phyloP scores from a whole-genome alignment of 2,888 invertebrate species.

The Agonopterix alstromeriana region DNA sequence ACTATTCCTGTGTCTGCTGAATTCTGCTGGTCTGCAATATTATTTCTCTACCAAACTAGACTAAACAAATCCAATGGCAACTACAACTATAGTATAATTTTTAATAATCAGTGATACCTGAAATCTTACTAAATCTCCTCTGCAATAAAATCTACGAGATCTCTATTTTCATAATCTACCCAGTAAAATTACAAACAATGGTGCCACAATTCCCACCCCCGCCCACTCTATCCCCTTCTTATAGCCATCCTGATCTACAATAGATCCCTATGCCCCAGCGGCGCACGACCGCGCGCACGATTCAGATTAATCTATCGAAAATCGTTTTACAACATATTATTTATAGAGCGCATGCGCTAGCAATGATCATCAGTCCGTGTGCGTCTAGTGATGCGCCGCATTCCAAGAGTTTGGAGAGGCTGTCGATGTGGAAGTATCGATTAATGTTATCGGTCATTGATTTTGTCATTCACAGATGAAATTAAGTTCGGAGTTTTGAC shows the following conservation, averaged over 20 bases:
- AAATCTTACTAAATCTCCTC: too few species aligned
- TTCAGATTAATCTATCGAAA: conserved; percentile 78
- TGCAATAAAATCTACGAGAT: too few species aligned
- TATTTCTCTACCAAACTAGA: too few species aligned
- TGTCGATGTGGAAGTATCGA: conserved; percentile 45
- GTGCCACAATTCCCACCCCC: background rate
- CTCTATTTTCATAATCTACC: background rate
- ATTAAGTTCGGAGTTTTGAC: too few species aligned
- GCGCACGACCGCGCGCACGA: conserved; percentile 73
- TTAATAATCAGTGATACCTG: too few species aligned
- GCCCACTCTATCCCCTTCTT: conserved; percentile 34
- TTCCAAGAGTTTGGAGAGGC: conserved; percentile 21
- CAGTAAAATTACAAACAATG: background rate
- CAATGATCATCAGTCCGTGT: conserved; percentile 75
- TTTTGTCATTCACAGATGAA: conserved; percentile 8
- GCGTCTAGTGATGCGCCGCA: conserved; percentile 58
- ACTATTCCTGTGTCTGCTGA: too few species aligned
- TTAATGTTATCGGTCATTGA: conserved; percentile 31
- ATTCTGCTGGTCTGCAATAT: too few species aligned
- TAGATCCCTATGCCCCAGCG: conserved; percentile 60
- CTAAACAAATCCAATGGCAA: too few species aligned
- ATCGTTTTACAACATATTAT: conserved; percentile 78
- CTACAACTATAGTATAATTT: too few species aligned
- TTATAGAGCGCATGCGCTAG: conserved; percentile 75
- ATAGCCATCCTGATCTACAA: conserved; percentile 63